Percentiles rank a stretch among this genome's conserved stretches.
phyloP scores from a whole-genome alignment of 2,113 vertebrate genomes.

The Misgurnus mizolepis region DNA sequence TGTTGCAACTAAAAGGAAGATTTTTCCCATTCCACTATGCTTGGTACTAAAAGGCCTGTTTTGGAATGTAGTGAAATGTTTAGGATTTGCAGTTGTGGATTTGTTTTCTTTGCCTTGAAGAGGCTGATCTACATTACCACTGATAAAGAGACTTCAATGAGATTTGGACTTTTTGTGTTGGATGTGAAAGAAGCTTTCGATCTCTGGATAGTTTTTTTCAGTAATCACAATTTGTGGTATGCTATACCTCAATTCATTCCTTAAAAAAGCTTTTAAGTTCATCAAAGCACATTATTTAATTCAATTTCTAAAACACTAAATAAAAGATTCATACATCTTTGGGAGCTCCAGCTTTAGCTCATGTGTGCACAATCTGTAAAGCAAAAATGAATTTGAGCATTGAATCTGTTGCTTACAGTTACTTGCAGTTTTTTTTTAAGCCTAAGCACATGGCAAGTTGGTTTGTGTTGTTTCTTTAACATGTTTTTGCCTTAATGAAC shows the following conservation, averaged over 20 bases:
- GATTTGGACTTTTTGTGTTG: neutral
- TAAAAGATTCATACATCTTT: neutral
- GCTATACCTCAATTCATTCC: neutral
- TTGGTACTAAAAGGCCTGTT: constrained; percentile 9
- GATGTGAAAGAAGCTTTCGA: neutral
- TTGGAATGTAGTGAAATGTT: constrained; percentile 17
- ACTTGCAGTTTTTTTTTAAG: neutral
- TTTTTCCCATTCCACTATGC: constrained; percentile 7
- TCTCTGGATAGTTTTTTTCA: neutral
- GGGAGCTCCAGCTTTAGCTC: neutral
- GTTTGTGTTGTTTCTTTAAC: neutral
- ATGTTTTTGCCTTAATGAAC: neutral
- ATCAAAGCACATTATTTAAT: too few relatives aligned
- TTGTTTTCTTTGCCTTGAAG: neutral
- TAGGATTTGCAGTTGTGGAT: neutral
- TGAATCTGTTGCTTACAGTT: neutral
- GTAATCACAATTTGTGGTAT: neutral
- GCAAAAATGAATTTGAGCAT: neutral
- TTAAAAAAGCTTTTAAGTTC: neutral
- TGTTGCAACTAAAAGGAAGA: neutral
- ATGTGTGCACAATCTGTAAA: too few relatives aligned
- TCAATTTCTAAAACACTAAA: too few relatives aligned
- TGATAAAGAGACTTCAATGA: neutral
- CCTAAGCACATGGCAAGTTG: neutral
- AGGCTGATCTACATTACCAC: neutral